These are phyloP conservation scores for Crotalus helleri DNA, from an alignment of 2,113 vertebrate genomes.

Conservation along the genomic window DNA sequence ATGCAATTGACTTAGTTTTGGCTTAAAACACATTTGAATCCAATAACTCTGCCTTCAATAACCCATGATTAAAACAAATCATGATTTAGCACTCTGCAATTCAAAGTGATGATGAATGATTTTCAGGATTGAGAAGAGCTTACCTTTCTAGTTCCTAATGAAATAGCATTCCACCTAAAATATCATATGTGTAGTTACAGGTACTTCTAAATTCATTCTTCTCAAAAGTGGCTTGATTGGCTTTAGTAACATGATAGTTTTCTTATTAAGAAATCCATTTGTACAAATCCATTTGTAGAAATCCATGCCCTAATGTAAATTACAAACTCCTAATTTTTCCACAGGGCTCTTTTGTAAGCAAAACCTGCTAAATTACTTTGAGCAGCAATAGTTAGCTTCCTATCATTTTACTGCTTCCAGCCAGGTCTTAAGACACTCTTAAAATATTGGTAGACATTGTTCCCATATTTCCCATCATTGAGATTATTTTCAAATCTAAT, in stretches of 20 bases:
- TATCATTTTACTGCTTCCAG: neutral
- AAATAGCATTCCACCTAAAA: neutral
- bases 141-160: neutral
- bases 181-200: neutral
- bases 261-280: neutral
- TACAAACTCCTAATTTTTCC: neutral
- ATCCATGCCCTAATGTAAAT: neutral
- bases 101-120: neutral
- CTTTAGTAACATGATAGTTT: neutral
- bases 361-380: neutral
- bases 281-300: neutral
- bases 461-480: neutral
- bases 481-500: neutral
- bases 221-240: neutral
- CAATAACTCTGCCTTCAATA: neutral
- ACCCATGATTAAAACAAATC: neutral
- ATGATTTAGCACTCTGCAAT: neutral
- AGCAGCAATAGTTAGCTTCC: neutral
- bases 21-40: neutral
- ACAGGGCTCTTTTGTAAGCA: neutral
- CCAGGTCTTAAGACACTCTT: neutral
- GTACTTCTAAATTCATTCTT: neutral
- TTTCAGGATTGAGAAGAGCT: neutral
- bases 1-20: neutral
- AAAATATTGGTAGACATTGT: neutral